Percentiles rank a stretch among this genome's conserved stretches.
phyloP scores from a whole-genome alignment of 2,113 vertebrate species.

The Sylvilagus bachmani region DNA sequence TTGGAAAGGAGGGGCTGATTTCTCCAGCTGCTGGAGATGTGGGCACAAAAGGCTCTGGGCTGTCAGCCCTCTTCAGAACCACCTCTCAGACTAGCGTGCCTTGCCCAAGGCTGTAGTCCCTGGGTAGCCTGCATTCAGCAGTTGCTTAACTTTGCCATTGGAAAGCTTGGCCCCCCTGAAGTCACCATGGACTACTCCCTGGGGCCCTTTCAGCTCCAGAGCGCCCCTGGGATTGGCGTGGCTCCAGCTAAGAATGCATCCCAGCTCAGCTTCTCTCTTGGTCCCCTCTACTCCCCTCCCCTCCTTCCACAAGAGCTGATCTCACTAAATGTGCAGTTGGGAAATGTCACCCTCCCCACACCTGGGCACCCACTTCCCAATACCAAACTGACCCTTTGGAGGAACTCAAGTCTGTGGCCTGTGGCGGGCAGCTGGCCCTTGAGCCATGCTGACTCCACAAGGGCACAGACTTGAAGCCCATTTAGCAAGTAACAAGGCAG shows the following conservation, averaged over 20 bases:
- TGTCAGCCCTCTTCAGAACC: not conserved
- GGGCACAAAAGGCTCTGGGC: not conserved
- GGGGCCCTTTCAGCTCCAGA: not conserved
- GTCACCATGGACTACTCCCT: not conserved
- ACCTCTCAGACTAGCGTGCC: not conserved
- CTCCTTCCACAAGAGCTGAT: not conserved
- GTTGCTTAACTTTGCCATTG: not conserved
- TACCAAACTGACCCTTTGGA: accelerated
- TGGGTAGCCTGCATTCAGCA: not conserved
- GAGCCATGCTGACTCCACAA: not conserved
- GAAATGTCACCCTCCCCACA: not conserved
- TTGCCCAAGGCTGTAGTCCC: not conserved
- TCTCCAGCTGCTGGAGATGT: not conserved
- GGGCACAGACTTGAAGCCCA: not conserved
- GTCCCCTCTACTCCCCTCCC: accelerated
- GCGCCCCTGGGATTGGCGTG: no score
- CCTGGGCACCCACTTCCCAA: not conserved
- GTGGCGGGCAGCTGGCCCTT: not conserved
- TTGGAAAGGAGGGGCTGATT: not conserved
- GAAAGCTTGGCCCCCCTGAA: not conserved
- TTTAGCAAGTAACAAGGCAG: not conserved
- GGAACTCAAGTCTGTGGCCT: not conserved
- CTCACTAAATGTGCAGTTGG: not conserved
- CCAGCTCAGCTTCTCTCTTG: not conserved
- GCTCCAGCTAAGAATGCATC: not conserved